These are phyloP conservation scores for Aphelenchoides fujianensis DNA, from an alignment of 1,140 invertebrate species.

Conservation along the genomic window DNA sequence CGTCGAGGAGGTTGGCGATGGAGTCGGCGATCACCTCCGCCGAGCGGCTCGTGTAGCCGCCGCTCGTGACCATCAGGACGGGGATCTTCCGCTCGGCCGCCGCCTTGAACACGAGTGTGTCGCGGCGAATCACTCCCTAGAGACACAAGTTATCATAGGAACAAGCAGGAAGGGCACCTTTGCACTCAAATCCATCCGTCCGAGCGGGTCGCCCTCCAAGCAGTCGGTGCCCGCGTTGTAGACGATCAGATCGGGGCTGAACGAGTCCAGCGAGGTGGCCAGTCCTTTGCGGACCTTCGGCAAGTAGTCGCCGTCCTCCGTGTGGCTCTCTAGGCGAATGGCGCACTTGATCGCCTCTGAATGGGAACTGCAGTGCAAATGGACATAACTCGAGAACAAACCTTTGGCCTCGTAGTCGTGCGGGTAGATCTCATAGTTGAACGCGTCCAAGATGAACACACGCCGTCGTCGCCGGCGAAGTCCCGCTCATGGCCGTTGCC, in stretches of 20 bases:
- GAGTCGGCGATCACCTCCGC: conserved; percentile 78
- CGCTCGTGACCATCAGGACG: conserved; percentile 82
- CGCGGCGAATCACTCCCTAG: conserved; percentile 76
- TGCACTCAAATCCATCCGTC: conserved; percentile 69
- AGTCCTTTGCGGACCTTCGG: conserved; percentile 69
- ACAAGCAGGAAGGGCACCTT: conserved; percentile 64
- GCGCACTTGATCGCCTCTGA: conserved; percentile 72
- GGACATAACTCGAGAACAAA: conserved; percentile 48
- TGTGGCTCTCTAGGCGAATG: conserved; percentile 71
- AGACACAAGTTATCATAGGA: conserved; percentile 21
- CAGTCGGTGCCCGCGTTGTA: conserved; percentile 86
- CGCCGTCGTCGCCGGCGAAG: conserved; percentile 70
- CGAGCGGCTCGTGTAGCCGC: conserved; percentile 75
- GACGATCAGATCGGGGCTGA: conserved; percentile 75
- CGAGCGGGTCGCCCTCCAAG: conserved; percentile 74
- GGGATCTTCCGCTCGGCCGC: conserved; percentile 71
- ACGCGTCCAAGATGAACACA: conserved; percentile 82
- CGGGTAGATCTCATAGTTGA: conserved; percentile 78
- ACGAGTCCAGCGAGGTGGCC: conserved; percentile 71
- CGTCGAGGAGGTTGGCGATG: conserved; percentile 70
- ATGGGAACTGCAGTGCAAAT: too few relatives aligned
- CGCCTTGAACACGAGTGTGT: conserved; percentile 77
- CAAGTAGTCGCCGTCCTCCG: conserved; percentile 74
- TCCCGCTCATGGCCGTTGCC: conserved; percentile 82
- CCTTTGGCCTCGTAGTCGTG: conserved; percentile 73